Percentiles rank a stretch among this genome's conserved stretches.
These are phyloP conservation scores for Drosophila virilis DNA, from an alignment of 1,140 invertebrate species.

Conservation along the genomic window DNA sequence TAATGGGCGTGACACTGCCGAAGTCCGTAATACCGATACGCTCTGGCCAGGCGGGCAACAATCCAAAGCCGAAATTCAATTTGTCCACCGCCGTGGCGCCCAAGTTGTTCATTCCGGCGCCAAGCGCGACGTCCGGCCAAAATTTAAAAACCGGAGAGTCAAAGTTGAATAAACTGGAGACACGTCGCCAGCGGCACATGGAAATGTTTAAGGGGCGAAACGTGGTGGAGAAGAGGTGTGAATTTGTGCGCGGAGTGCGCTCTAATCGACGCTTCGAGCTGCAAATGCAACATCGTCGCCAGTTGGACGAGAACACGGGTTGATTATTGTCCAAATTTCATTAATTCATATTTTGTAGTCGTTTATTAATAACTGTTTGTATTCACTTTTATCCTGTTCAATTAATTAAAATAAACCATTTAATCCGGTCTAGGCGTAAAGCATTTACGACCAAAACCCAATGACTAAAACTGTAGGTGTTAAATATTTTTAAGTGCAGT, in stretches of 20 bases:
- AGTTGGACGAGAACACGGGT: conserved; percentile 47
- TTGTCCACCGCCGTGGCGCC: conserved; percentile 33
- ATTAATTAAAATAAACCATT: background rate
- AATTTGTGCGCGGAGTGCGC: conserved; percentile 86
- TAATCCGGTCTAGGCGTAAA: background rate
- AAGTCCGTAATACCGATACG: background rate
- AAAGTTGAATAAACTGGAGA: conserved; percentile 36
- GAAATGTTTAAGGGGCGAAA: conserved; percentile 70
- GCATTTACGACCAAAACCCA: too few species aligned
- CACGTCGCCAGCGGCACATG: conserved; percentile 63
- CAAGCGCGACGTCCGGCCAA: background rate
- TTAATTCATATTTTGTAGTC: conserved; percentile 5
- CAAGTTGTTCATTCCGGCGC: background rate
- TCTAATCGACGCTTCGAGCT: conserved; percentile 88
- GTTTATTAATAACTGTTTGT: conserved; percentile 6
- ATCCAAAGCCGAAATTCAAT: conserved; percentile 43
- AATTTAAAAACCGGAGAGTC: background rate
- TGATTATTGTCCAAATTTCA: background rate
- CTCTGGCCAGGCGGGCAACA: background rate
- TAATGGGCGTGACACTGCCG: background rate
- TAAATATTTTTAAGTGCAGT: too few species aligned
- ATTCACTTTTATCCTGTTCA: background rate
- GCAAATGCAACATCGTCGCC: conserved; percentile 86
- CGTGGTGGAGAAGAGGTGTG: conserved; percentile 32
- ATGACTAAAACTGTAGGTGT: too few species aligned